Percentiles rank a stretch among this genome's conserved stretches.
Conservation (phyloP, 2,888 invertebrate genomes). For the Polyommatus iphigenia region DNA sequence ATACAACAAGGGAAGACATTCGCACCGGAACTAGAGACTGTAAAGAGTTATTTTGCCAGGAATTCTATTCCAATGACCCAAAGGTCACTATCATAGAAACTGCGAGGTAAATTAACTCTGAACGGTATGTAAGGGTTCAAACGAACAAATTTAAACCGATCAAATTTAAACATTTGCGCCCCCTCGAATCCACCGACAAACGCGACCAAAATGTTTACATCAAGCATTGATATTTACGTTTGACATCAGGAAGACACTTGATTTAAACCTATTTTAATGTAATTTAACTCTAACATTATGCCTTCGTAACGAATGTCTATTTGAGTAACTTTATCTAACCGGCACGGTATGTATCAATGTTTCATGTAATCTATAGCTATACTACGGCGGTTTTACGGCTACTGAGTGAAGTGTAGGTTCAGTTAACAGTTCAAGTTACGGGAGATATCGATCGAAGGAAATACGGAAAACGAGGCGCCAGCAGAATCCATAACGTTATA, state of each 20-base stretch:
- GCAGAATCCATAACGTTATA: conserved; percentile 3
- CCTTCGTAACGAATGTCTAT: conserved; percentile 8
- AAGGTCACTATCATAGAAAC: neutral
- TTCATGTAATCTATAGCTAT: conserved; percentile 30
- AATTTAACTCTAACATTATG: conserved; percentile 25
- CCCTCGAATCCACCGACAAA: neutral
- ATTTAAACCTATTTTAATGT: conserved; percentile 34
- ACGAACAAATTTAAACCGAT: neutral
- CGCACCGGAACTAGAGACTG: neutral
- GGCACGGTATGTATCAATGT: conserved; percentile 36
- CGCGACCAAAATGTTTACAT: conserved; percentile 32
- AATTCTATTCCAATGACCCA: neutral
- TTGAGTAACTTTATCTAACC: conserved; percentile 28
- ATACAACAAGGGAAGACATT: neutral
- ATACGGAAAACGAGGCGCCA: neutral
- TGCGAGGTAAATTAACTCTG: neutral
- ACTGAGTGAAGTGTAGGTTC: neutral
- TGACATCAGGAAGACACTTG: conserved; percentile 37
- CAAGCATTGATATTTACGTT: conserved; percentile 37
- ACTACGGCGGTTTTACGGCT: neutral
- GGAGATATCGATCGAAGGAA: conserved; percentile 17
- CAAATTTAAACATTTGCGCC: conserved; percentile 13
- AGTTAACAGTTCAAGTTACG: conserved; percentile 14
- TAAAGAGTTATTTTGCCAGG: neutral
- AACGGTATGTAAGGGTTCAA: neutral